phyloP scores from a whole-genome alignment of 2,113 vertebrate species.

The Pholis gunnellus region DNA sequence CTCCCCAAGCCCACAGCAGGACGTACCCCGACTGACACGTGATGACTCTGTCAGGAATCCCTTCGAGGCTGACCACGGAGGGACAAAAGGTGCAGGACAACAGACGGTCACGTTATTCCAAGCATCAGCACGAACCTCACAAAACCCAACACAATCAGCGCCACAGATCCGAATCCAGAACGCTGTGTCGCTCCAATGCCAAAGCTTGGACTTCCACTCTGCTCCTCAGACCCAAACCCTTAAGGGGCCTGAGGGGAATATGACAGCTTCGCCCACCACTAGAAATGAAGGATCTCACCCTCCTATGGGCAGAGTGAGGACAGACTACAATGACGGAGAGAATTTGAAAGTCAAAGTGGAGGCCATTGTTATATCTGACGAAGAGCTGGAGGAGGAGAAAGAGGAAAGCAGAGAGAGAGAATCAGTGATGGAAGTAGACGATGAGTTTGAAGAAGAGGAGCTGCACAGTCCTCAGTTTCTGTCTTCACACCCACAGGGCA shows the following conservation, averaged over 20 bases:
- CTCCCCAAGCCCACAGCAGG: conserved; percentile 43
- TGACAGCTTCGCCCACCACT: neutral
- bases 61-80: conserved; percentile 37
- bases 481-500: conserved; percentile 74
- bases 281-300: conserved; percentile 24
- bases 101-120: conserved; percentile 58
- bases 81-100: conserved; percentile 34
- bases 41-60: conserved; percentile 29
- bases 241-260: conserved; percentile 8
- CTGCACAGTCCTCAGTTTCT: conserved; percentile 78
- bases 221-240: conserved; percentile 10
- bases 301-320: neutral
- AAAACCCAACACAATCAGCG: conserved; percentile 1
- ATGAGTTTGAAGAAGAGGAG: conserved; percentile 80
- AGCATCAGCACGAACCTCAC: conserved; percentile 41
- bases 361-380: conserved; percentile 94
- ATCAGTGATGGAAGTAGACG: conserved; percentile 74
- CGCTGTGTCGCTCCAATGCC: conserved; percentile 49
- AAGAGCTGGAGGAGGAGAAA: conserved; percentile 83
- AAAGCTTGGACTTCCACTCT: conserved; percentile 27
- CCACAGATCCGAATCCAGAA: conserved; percentile 63
- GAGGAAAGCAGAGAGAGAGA: conserved; percentile 62
- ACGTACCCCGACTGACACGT: neutral
- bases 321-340: conserved; percentile 42
- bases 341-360: conserved; percentile 88